Base-by-base conservation (phyloP, 1,140 invertebrate species). In the Lordiphosa collinella region DNA sequence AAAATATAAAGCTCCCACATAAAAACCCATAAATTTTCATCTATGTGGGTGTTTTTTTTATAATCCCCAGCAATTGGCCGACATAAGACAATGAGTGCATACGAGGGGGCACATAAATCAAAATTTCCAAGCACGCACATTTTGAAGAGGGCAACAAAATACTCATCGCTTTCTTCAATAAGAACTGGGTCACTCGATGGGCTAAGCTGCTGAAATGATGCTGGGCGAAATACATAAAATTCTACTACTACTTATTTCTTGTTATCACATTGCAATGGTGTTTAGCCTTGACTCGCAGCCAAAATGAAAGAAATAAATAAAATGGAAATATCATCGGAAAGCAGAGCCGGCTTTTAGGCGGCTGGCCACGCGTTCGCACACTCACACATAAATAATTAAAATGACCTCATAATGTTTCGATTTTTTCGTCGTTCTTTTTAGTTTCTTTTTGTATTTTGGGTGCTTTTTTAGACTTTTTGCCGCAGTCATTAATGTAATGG, bases 401-500 rank as follows among this genome's bases (percentile, higher is more conserved):
- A 76, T 76, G 72, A 76, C 72, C 72, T 76, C 72, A 76, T 76
- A 76, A 76, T 61, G 72, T 76, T 76, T 76, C 72, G 72, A 76
- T 76, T 76, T 76, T 50, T 54, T 47, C 35, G 14, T 32, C 8
- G 14, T 34, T 50, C 61, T 32, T 41, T 35, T 35, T 38, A 18
- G 11, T 36, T 36, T 40, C 5, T 53, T 37, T 43, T 57, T 46
- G 51, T 46, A 57, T 22, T 40, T 3, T 14, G 46, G n/a, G n/a
- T 12, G 41, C 31, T 40, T 53, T 68, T 68, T 59, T 68, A 49
- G 65, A 49, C 65, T 68, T 68, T 70, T 61, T 67, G 66, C 73
- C 73, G 73, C 73, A 76, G 73, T 71, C 73, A 76, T 76, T 76
- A 76, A 76, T 76, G 73, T 76, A 76, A 76, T 76, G 73, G 72